Evolutionary conservation across 2,888 invertebrate species (phyloP).

Genomic region (Anaspis maculata): DNA sequence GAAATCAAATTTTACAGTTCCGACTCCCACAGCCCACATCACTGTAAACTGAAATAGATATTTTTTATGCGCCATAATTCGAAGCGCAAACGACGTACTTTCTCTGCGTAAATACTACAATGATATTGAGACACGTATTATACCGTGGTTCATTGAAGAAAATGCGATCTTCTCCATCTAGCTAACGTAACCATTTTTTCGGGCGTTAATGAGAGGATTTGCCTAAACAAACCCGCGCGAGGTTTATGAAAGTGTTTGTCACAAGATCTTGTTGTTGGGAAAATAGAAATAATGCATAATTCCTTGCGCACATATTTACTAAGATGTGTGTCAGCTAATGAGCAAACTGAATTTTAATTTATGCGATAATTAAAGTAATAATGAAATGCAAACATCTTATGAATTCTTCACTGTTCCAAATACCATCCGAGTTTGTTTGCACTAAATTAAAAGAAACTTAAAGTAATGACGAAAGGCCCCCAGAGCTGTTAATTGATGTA

Average conservation of each 20-base stretch:
- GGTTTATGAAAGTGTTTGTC: constrained; percentile 9
- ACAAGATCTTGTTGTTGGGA: constrained; percentile 5
- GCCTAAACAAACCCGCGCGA: too few relatives aligned
- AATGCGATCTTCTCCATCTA: too few relatives aligned
- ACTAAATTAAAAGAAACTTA: constrained; percentile 17
- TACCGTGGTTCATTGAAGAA: too few relatives aligned
- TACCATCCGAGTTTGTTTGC: constrained; percentile 15
- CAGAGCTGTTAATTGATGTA: constrained; percentile 19
- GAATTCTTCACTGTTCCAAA: constrained; percentile 14
- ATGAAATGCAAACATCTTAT: constrained; percentile 15
- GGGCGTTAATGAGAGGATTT: too few relatives aligned
- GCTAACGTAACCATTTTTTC: too few relatives aligned
- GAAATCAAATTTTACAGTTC: too few relatives aligned
- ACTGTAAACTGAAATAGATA: too few relatives aligned
- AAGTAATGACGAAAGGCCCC: constrained; percentile 19
- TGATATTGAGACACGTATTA: too few relatives aligned
- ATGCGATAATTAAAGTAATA: constrained; percentile 15
- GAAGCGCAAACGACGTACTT: too few relatives aligned
- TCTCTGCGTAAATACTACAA: too few relatives aligned
- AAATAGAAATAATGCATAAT: constrained; percentile 12
- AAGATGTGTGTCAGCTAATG: constrained; percentile 3
- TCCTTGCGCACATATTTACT: constrained; percentile 12
- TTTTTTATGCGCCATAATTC: too few relatives aligned
- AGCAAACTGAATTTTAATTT: constrained; percentile 15
- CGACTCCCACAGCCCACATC: too few relatives aligned